These are phyloP conservation scores for Trichonephila clavata DNA, from an alignment of 1,140 invertebrate genomes.

Conservation along the genomic window DNA sequence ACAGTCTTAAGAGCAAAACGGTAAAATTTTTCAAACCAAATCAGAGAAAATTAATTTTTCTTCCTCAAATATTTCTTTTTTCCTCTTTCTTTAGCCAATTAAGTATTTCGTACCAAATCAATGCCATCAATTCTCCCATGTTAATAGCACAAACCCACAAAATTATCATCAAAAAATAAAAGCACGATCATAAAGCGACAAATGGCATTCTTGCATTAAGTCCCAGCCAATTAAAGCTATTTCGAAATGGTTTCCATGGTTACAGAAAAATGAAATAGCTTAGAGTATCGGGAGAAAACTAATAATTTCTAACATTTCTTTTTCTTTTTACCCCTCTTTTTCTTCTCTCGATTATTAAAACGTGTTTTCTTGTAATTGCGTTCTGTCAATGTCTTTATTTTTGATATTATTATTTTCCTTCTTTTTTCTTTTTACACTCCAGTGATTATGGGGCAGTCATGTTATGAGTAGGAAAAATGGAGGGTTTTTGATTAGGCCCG, in stretches of 20 bases:
- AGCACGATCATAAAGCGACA: background rate
- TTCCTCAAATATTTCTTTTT: background rate
- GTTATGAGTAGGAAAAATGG: slow-evolving; percentile 35
- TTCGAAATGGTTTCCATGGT: slow-evolving; percentile 38
- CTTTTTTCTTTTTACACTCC: slow-evolving; percentile 22
- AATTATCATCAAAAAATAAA: slow-evolving; percentile 9
- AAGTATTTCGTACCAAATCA: slow-evolving; percentile 40
- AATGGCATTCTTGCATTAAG: slow-evolving; percentile 53
- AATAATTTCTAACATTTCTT: slow-evolving; percentile 51
- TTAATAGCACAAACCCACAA: slow-evolving; percentile 13
- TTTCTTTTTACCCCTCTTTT: too few species aligned
- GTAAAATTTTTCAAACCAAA: too few species aligned
- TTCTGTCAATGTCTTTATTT: slow-evolving; percentile 59
- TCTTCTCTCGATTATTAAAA: slow-evolving; percentile 53
- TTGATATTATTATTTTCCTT: slow-evolving; percentile 29
- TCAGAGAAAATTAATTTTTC: too few species aligned
- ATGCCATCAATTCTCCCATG: background rate
- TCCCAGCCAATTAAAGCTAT: slow-evolving; percentile 47
- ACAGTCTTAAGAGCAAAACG: too few species aligned
- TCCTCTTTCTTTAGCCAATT: slow-evolving; percentile 1
- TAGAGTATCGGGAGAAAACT: slow-evolving; percentile 35
- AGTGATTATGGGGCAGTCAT: slow-evolving; percentile 21
- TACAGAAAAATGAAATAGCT: slow-evolving; percentile 49
- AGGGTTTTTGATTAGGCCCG: slow-evolving; percentile 36
- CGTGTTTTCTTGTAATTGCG: slow-evolving; percentile 62